Percentiles rank a stretch among this genome's conserved stretches.
phyloP scores from a whole-genome alignment of 2,888 invertebrate genomes.

The Capitulum mitella region DNA sequence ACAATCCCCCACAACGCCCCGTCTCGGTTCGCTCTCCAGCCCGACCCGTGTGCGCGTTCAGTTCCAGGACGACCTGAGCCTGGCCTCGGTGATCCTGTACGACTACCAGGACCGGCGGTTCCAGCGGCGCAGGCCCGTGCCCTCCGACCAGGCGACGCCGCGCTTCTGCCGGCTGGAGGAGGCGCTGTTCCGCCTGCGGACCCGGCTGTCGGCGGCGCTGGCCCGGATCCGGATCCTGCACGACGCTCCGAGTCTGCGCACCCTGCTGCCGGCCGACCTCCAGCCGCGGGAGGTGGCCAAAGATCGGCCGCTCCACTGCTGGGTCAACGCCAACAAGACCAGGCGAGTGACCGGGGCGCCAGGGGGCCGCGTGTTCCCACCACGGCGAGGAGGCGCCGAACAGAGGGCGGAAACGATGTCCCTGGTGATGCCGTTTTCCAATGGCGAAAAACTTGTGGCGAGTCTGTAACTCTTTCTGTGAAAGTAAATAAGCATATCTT shows the following conservation, averaged over 20 bases:
- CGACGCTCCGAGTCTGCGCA: neutral
- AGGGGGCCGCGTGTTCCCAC: too few species aligned
- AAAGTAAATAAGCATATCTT: too few species aligned
- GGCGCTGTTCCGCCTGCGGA: constrained; percentile 14
- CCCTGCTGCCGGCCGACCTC: neutral
- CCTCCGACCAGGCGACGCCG: neutral
- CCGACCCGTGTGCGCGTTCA: too few species aligned
- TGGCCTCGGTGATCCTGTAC: neutral
- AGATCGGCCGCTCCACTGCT: neutral
- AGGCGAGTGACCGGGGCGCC: neutral
- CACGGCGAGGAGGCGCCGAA: too few species aligned
- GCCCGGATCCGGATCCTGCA: constrained; percentile 10
- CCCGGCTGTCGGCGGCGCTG: constrained; percentile 14
- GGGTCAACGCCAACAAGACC: neutral
- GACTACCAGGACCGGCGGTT: constrained; percentile 17
- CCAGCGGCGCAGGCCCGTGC: neutral
- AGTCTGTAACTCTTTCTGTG: too few species aligned
- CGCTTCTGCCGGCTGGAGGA: neutral
- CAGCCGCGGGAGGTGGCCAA: neutral
- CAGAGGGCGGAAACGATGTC: too few species aligned
- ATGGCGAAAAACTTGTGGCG: too few species aligned
- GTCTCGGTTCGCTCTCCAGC: too few species aligned
- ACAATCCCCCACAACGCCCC: too few species aligned
- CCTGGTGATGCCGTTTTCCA: too few species aligned
- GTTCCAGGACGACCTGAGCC: neutral